Conservation (phyloP, 2,797 vertebrate species). For the Rhinoraja longicauda region DNA sequence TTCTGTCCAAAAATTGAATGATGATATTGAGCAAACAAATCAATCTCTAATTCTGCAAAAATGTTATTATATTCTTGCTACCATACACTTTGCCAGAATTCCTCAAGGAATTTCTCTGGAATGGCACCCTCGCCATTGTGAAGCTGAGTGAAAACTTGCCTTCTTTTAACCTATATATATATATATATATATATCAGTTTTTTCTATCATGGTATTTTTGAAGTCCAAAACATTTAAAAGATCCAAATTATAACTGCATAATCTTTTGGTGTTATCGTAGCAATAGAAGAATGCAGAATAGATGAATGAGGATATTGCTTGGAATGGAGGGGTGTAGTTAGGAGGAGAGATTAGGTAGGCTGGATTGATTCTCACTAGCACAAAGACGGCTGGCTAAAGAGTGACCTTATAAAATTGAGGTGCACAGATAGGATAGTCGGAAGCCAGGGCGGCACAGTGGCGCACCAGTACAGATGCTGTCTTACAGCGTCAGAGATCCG, state of each 20-base stretch:
- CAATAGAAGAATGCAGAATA: too few species aligned
- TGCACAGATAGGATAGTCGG: too few species aligned
- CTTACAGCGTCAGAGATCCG: too few species aligned
- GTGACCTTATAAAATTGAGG: too few species aligned
- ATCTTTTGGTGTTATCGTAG: not conserved
- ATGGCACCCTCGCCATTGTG: not conserved
- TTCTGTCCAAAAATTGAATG: not conserved
- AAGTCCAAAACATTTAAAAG: not conserved
- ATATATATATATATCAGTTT: not conserved
- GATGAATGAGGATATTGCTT: too few species aligned
- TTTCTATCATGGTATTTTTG: too few species aligned
- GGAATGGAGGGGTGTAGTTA: too few species aligned
- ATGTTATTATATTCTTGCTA: not conserved
- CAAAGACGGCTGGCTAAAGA: too few species aligned
- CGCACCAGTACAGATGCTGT: too few species aligned
- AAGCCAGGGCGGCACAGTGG: too few species aligned
- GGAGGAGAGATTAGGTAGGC: too few species aligned
- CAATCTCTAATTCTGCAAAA: not conserved
- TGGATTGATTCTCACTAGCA: too few species aligned
- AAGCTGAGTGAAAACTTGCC: not conserved
- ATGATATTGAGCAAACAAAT: not conserved
- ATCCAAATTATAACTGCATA: not conserved
- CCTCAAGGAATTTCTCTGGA: not conserved
- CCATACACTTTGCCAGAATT: not conserved
- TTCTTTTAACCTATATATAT: not conserved